Percentiles rank a stretch among this genome's conserved stretches.
These are phyloP conservation scores for Gerris buenoi DNA, from an alignment of 1,140 invertebrate genomes.

Conservation along the genomic window DNA sequence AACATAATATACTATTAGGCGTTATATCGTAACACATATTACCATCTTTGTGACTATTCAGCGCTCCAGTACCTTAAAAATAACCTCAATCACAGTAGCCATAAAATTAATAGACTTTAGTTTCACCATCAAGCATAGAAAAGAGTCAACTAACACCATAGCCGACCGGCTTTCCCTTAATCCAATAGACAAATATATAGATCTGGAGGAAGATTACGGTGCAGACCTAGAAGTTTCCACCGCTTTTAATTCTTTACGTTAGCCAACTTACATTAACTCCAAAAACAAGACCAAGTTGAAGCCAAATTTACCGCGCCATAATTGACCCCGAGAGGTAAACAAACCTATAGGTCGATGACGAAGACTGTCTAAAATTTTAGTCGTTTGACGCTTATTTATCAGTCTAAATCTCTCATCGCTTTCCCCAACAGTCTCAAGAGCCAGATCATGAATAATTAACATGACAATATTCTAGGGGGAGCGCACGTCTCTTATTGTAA, in stretches of 20 bases:
- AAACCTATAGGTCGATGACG: not conserved
- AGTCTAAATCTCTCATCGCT: not conserved
- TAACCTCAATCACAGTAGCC: not conserved
- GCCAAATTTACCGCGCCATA: not conserved
- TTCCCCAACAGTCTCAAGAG: not conserved
- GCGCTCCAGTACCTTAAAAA: not conserved
- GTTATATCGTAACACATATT: not conserved
- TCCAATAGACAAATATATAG: not conserved
- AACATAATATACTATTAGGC: too few relatives aligned
- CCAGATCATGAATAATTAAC: not conserved
- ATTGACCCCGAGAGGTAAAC: not conserved
- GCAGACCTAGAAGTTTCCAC: not conserved
- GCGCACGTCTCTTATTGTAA: not conserved
- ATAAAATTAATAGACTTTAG: not conserved
- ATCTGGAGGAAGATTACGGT: not conserved
- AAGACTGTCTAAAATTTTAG: not conserved
- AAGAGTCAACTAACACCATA: not conserved
- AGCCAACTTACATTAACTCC: not conserved
- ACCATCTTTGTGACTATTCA: not conserved
- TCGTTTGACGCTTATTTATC: not conserved
- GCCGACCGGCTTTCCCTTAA: not conserved
- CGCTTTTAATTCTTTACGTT: too few relatives aligned
- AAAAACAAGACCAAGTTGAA: not conserved
- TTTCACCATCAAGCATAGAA: not conserved
- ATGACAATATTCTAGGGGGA: not conserved